Base-by-base conservation (phyloP, 2,888 invertebrate species). In the Ormyrus pomaceus region DNA sequence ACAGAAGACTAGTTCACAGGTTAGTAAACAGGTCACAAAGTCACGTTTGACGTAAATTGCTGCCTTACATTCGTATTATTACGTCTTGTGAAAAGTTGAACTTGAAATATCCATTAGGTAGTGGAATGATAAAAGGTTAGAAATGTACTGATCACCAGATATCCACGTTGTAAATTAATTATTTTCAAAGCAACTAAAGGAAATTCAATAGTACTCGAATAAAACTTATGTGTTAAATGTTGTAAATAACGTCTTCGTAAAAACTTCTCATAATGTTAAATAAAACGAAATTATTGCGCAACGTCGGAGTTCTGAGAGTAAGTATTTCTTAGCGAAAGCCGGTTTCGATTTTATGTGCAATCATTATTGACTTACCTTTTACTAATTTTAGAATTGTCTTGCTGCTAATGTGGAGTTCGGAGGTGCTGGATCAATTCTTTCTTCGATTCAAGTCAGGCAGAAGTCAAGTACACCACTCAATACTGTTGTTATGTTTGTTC, bases 401-500 rank as follows among this genome's bases (percentile, higher is more conserved):
- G 79, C 81, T 58, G 81, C 73, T 6, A 82, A 81, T 79, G 68
- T 71, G 8, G 82, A 82, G 34, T 59, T 73, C 6, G 74, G 72
- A 53, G 68, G 59, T 62, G 51, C 66, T 45, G 79, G 79, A n/a
- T 51, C 75, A n/a, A 13, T 72, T 66, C 56, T 86, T 50, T 83
- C 83, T 71, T 72, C 84, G 19, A 78, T 84, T 53, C 87, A 87
- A 82, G 82, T 88, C 13, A 85, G 92, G 65, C 83, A 90, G 68
- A 91, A 89, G 83, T 93, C 94, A 8, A 93, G 93, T 19, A 95
- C 95, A 8, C 98, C 98, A 0, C 91, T 97, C 64, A 99, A 99
- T 92, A 98, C 98, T 7, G 92, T 97, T 82, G 92, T 99, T 77
- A 95, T 99, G 95, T 99, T 99, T 93, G 99, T 99, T 45, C 99